phyloP scores from a whole-genome alignment of 2,113 vertebrate genomes.

The Chrysochloris asiatica region DNA sequence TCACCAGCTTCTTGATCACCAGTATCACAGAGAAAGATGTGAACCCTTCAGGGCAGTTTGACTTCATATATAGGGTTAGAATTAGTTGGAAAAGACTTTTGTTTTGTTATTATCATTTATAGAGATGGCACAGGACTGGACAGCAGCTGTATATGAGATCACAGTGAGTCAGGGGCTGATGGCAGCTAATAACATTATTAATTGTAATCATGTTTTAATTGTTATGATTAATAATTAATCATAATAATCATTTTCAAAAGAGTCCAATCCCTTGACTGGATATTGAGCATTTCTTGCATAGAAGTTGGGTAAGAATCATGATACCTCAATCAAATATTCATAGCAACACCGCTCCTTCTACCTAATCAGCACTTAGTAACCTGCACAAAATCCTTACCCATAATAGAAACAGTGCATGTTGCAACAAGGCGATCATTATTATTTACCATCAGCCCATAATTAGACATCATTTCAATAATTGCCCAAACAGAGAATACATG shows the following conservation, averaged over 20 bases:
- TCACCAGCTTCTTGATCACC: background rate
- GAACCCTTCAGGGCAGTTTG: background rate
- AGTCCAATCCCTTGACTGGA: background rate
- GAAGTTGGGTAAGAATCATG: background rate
- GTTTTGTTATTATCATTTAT: background rate
- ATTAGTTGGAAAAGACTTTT: background rate
- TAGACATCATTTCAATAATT: conserved; percentile 76
- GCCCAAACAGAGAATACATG: conserved; percentile 45
- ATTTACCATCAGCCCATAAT: conserved; percentile 74
- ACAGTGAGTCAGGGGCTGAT: background rate
- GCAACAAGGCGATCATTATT: conserved; percentile 73
- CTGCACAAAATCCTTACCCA: conserved; percentile 46
- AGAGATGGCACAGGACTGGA: background rate
- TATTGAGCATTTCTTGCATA: background rate
- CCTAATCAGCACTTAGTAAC: conserved; percentile 65
- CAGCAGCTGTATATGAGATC: background rate
- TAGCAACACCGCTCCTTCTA: background rate
- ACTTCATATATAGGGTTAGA: background rate
- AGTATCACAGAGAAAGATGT: background rate
- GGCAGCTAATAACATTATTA: conserved; percentile 21
- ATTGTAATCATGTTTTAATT: conserved; percentile 11
- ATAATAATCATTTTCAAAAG: no score
- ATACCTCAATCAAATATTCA: conserved; percentile 15
- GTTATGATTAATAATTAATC: no score
- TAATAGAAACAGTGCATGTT: conserved; percentile 67